These are phyloP conservation scores for Leguminivora glycinivorella DNA, from an alignment of 1,140 invertebrate genomes.

Conservation along the genomic window DNA sequence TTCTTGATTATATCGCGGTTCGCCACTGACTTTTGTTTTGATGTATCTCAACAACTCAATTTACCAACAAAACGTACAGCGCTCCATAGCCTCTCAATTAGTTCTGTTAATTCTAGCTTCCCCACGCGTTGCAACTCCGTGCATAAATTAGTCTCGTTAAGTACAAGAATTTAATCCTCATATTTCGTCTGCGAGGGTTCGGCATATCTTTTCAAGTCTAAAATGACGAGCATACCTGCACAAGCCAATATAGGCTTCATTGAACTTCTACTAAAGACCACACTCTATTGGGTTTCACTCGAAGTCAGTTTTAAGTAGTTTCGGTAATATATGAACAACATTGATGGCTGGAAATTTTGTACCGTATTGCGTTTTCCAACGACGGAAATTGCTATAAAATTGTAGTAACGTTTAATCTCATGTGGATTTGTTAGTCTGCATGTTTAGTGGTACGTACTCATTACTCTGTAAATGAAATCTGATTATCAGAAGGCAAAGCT, in stretches of 20 bases:
- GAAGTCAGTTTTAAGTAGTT: constrained; percentile 13
- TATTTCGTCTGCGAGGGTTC: constrained; percentile 74
- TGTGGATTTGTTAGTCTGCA: constrained; percentile 30
- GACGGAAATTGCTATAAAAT: not conserved
- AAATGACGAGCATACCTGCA: constrained; percentile 39
- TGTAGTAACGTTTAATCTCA: constrained; percentile 8
- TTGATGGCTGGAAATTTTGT: not conserved
- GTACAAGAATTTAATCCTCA: constrained; percentile 77
- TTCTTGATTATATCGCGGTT: not conserved
- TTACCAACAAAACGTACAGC: constrained; percentile 44
- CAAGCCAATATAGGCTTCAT: constrained; percentile 51
- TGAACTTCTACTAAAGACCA: constrained; percentile 35
- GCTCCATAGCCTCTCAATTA: constrained; percentile 74
- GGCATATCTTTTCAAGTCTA: constrained; percentile 69
- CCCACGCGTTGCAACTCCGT: constrained; percentile 50
- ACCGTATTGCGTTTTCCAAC: not conserved
- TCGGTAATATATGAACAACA: not conserved
- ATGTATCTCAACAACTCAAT: not conserved
- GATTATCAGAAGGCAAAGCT: constrained; percentile 53
- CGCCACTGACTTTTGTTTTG: not conserved
- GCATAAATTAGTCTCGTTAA: constrained; percentile 77
- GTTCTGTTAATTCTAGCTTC: constrained; percentile 67
- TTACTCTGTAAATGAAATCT: constrained; percentile 60
- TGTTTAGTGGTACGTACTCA: constrained; percentile 59
- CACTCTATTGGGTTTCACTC: constrained; percentile 36